Conservation (phyloP, 2,113 vertebrate genomes). For the Uria aalge region DNA sequence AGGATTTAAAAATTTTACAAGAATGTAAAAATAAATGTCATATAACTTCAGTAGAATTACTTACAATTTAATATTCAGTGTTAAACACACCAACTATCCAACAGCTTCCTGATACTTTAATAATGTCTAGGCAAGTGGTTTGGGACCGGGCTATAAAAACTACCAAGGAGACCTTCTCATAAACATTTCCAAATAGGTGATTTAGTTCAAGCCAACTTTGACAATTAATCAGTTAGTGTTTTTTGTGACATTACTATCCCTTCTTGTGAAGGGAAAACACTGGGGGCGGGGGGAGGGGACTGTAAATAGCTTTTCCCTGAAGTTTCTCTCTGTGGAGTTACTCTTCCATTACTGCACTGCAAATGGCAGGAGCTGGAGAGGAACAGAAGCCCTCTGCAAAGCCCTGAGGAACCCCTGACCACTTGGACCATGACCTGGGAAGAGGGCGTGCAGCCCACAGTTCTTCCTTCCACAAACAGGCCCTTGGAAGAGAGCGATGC, state of each 20-base stretch:
- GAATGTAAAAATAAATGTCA: neutral
- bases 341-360: neutral
- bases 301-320: neutral
- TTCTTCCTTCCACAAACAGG: neutral
- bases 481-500: neutral
- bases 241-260: neutral
- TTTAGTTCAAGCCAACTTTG: neutral
- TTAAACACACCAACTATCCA: neutral
- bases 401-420: neutral
- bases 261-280: neutral
- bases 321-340: neutral
- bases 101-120: neutral
- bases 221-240: neutral
- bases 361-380: neutral
- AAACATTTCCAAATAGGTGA: neutral
- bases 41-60: neutral
- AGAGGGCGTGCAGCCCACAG: neutral
- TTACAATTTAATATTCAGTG: neutral
- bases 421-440: neutral
- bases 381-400: neutral
- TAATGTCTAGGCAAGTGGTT: neutral
- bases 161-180: neutral
- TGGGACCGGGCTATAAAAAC: neutral
- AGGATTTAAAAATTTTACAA: neutral
- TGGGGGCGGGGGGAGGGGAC: accelerated